Base-by-base conservation (phyloP, 2,797 vertebrate genomes). In the Ficedula albicollis region DNA sequence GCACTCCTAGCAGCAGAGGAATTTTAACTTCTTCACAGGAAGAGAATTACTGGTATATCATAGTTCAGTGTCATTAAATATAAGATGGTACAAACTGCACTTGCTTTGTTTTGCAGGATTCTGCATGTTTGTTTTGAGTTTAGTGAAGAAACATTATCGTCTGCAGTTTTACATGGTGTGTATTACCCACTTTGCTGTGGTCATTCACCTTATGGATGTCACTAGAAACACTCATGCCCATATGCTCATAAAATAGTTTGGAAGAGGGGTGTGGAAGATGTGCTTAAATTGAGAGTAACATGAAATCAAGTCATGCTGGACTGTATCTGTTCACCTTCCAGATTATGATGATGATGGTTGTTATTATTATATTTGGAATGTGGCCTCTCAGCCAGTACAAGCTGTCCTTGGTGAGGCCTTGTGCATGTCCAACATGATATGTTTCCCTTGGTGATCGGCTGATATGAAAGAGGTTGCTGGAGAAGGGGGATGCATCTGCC, bases 141-240 rank as follows among this genome's bases (percentile, higher is more conserved):
- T 99, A 98, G 99, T 99, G 99, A 99, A 99, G 99, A 99, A 99
- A 97, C 99, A 99, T 96, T 99, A 99, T 97, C 99, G 99, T 93
- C 99, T 99, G 97, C 99, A 99, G 98, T 99, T 99, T 98, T 99
- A 99, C 96, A 99, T 99, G 99, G 99, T 99, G 98, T 97, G 99
- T 99, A 99, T 98, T 97, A 96, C 91, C 74, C 62, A 46, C 88
- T 94, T 84, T 82, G 73, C 69, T 75, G 41, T 83, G 92, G 36
- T 92, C 54, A 38, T 52, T 93, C 41, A 21, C 1, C 0, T 92
- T 84, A 58, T 34, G 38, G 81, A 87, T 95, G 69, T 49, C 34
- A 25, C 41, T 70, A 29, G 67, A 74, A 86, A 51, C 34, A 72
- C 20, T 75, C 76, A 19, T 36, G 64, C 82, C 68, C 34, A 34